phyloP scores from a whole-genome alignment of 2,113 vertebrate genomes.

The Mesoclemmys tuberculata region DNA sequence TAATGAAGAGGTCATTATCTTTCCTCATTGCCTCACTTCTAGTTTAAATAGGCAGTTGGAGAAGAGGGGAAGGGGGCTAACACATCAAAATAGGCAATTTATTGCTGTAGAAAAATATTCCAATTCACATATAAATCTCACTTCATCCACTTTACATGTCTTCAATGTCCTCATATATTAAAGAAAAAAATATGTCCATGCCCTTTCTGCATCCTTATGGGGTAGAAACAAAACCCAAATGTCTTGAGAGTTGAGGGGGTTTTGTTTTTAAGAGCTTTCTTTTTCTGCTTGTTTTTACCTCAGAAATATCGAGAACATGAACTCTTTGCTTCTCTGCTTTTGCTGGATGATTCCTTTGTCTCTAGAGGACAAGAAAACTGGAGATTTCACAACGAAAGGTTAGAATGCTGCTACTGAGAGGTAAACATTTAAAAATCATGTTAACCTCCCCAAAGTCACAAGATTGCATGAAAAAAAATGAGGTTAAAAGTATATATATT shows the following conservation, averaged over 20 bases:
- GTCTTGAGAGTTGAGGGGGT: conserved; percentile 5
- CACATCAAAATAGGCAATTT: not conserved
- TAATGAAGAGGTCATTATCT: conserved; percentile 20
- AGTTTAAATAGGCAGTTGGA: not conserved
- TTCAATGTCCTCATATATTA: too few species aligned
- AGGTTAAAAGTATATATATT: not conserved
- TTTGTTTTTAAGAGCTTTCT: not conserved
- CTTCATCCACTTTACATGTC: not conserved
- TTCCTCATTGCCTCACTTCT: not conserved
- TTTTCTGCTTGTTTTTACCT: conserved; percentile 45
- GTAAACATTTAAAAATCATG: conserved; percentile 54
- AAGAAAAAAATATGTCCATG: not conserved
- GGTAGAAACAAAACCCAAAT: not conserved
- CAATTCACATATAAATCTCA: not conserved
- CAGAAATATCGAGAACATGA: conserved; percentile 57
- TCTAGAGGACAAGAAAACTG: conserved; percentile 54
- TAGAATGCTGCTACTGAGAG: not conserved
- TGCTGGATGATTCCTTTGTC: conserved; percentile 69
- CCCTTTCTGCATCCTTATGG: not conserved
- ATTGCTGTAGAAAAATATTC: not conserved
- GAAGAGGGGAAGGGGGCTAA: not conserved
- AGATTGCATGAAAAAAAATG: not conserved
- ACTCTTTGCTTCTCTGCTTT: conserved; percentile 57
- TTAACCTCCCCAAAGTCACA: conserved; percentile 56
- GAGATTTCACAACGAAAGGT: conserved; percentile 62